These are phyloP conservation scores for Phrynocephalus versicolor DNA, from an alignment of 2,113 vertebrate genomes.

Conservation along the genomic window DNA sequence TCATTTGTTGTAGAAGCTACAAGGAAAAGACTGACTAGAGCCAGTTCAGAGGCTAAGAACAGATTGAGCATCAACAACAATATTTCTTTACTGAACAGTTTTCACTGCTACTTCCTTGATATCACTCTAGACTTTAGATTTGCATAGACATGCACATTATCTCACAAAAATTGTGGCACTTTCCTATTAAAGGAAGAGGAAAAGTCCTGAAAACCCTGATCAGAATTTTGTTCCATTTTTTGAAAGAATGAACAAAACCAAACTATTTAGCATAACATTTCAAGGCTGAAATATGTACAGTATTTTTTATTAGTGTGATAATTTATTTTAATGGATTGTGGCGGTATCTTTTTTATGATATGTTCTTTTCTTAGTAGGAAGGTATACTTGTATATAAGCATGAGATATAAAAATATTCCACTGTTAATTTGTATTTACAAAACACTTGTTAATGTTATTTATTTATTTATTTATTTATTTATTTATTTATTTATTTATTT, in stretches of 20 bases:
- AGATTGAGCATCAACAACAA: not conserved
- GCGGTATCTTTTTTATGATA: not conserved
- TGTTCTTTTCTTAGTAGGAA: not conserved
- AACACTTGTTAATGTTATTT: not conserved
- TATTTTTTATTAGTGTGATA: not conserved
- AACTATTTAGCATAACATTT: not conserved
- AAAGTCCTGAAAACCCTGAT: not conserved
- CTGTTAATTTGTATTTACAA: not conserved
- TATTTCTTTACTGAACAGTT: not conserved
- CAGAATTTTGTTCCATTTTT: not conserved
- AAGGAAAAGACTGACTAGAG: not conserved
- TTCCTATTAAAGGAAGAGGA: not conserved
- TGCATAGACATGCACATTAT: not conserved
- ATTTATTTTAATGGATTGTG: not conserved
- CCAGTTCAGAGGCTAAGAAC: not conserved
- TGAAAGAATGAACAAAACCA: not conserved
- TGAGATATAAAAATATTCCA: not conserved
- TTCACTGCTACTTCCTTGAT: not conserved
- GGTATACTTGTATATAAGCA: not conserved
- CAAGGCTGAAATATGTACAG: not conserved
- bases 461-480: slow-evolving; percentile 1
- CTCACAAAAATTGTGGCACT: not conserved
- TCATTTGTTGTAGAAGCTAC: not conserved
- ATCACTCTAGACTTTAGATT: not conserved
- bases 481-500: slow-evolving; percentile 1